A percentile compares a stretch with the other conserved stretches of the same genome.
These are phyloP conservation scores for Eupsilia transversa DNA, from an alignment of 2,888 invertebrate species.

Conservation along the genomic window DNA sequence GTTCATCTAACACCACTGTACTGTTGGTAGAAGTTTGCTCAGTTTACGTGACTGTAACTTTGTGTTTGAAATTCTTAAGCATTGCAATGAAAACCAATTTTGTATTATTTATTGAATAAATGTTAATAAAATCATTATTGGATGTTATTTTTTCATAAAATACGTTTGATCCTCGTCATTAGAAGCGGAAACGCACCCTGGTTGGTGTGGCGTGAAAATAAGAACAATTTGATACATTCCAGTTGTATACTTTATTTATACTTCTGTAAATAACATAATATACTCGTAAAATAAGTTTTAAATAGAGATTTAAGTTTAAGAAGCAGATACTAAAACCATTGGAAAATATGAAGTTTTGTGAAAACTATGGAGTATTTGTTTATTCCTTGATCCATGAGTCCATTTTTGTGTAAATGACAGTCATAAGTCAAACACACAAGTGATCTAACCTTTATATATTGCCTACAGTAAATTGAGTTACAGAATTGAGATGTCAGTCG, in stretches of 20 bases:
- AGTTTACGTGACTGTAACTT: conserved; percentile 82
- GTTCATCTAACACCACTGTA: conserved; percentile 73
- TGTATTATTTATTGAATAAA: conserved; percentile 91
- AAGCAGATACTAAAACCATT: not conserved
- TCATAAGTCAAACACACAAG: not conserved
- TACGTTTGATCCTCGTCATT: not conserved
- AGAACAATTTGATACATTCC: conserved; percentile 14
- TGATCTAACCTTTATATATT: not conserved
- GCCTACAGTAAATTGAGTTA: not conserved
- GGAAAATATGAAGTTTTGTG: conserved; percentile 38
- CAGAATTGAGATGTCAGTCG: conserved; percentile 29
- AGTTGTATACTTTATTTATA: conserved; percentile 61
- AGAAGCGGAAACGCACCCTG: not conserved
- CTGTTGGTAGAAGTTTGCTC: conserved; percentile 84
- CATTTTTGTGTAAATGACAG: conserved; percentile 10
- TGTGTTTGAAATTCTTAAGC: conserved; percentile 83
- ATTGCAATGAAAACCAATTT: conserved; percentile 87
- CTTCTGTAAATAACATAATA: conserved; percentile 58
- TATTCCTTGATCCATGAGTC: not conserved
- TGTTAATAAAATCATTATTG: conserved; percentile 88
- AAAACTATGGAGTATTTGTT: conserved; percentile 10
- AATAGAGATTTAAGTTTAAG: conserved; percentile 35
- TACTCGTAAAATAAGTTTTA: conserved; percentile 45
- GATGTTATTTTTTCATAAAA: conserved; percentile 59
- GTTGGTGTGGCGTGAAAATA: not conserved